Evolutionary conservation across 2,113 vertebrate genomes (phyloP).

Genomic region (Paraplagusia blochii): DNA sequence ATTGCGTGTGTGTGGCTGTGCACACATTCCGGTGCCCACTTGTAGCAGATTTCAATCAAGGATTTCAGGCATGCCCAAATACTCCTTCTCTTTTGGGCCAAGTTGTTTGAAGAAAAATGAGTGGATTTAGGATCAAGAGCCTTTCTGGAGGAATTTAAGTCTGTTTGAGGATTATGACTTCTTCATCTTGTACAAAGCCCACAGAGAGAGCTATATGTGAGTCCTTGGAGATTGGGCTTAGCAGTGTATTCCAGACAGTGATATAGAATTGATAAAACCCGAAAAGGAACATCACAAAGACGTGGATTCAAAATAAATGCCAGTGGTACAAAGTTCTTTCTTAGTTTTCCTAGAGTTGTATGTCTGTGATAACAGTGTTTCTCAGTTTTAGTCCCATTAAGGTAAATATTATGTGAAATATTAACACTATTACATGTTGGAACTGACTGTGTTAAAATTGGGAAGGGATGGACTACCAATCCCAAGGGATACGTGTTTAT

Average conservation of each 20-base stretch:
- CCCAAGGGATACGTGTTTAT: too few relatives aligned
- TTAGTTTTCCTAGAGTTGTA: too few relatives aligned
- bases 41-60: constrained; percentile 74
- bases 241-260: constrained; percentile 44
- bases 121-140: constrained; percentile 75
- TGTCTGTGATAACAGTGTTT: too few relatives aligned
- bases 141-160: constrained; percentile 74
- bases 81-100: constrained; percentile 65
- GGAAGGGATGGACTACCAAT: too few relatives aligned
- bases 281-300: constrained; percentile 37
- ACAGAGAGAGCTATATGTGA: constrained; percentile 63
- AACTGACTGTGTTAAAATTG: too few relatives aligned
- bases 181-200: constrained; percentile 67
- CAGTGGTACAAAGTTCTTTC: too few relatives aligned
- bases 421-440: too few relatives aligned
- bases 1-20: constrained; percentile 4
- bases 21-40: constrained; percentile 48
- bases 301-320: neutral
- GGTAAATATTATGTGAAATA: too few relatives aligned
- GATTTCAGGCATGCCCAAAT: constrained; percentile 63
- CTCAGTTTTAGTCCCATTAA: too few relatives aligned
- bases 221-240: constrained; percentile 50
- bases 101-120: constrained; percentile 80
- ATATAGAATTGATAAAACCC: constrained; percentile 58
- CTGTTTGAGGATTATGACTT: constrained; percentile 74